Evolutionary conservation across 2,113 vertebrate species (phyloP).

Genomic region (Aegypius monachus): DNA sequence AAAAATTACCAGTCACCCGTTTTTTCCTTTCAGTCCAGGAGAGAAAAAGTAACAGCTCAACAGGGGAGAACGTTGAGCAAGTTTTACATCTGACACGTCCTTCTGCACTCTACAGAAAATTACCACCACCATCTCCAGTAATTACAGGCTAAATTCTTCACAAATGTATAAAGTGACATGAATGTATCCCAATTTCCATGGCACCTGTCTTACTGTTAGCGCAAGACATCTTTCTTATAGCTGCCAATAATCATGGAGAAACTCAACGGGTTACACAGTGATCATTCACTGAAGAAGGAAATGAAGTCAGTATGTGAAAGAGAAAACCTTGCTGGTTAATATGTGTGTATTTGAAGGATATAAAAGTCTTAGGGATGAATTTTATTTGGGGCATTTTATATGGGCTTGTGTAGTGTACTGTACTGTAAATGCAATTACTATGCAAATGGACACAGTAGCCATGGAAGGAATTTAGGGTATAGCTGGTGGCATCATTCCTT

Average conservation of each 20-base stretch:
- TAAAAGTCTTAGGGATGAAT: not conserved
- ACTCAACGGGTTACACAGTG: not conserved
- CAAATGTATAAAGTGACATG: not conserved
- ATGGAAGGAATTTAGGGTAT: not conserved
- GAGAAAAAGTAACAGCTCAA: not conserved
- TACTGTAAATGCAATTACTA: constrained; percentile 9
- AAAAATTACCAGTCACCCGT: not conserved
- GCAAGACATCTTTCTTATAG: not conserved
- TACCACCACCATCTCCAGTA: not conserved
- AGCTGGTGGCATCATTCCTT: not conserved
- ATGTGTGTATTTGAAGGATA: not conserved
- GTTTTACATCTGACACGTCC: not conserved
- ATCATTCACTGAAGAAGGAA: not conserved
- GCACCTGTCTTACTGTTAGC: not conserved
- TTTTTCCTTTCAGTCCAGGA: not conserved
- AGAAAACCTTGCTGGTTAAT: not conserved
- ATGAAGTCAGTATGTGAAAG: not conserved
- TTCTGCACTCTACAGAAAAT: not conserved
- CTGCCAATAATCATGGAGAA: not conserved
- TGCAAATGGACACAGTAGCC: not conserved
- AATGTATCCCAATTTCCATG: not conserved
- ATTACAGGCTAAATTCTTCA: not conserved
- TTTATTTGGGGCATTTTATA: not conserved
- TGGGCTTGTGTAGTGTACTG: not conserved
- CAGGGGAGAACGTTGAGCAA: not conserved